phyloP scores from a whole-genome alignment of 2,113 vertebrate species.

The Candoia aspera region DNA sequence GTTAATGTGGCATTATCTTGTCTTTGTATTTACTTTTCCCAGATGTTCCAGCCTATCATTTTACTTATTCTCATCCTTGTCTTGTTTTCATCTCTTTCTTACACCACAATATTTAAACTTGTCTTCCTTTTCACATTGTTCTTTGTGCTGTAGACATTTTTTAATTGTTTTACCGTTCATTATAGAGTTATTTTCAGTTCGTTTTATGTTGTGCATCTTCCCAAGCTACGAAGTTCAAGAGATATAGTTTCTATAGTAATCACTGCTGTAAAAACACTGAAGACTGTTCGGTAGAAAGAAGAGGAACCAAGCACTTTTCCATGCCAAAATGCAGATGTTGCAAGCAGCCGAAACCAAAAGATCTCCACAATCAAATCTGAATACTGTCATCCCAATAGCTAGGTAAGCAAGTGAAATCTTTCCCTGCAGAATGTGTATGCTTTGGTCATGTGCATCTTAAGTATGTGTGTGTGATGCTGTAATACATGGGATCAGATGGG shows the following conservation, averaged over 20 bases:
- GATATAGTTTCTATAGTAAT: slow-evolving; percentile 81
- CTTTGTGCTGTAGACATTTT: slow-evolving; percentile 91
- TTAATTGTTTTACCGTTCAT: slow-evolving; percentile 74
- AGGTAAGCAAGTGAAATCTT: slow-evolving; percentile 71
- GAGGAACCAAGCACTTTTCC: slow-evolving; percentile 53
- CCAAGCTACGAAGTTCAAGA: slow-evolving; percentile 88
- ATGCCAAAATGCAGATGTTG: slow-evolving; percentile 39
- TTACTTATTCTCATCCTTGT: slow-evolving; percentile 99
- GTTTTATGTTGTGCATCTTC: slow-evolving; percentile 84
- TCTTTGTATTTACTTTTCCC: slow-evolving; percentile 78
- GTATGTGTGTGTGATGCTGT: neutral
- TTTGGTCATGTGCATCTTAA: neutral
- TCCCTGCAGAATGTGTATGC: neutral
- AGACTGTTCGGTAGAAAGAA: slow-evolving; percentile 77
- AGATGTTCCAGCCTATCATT: slow-evolving; percentile 99
- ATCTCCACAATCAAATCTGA: slow-evolving; percentile 49
- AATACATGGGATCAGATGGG: neutral
- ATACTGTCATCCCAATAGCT: slow-evolving; percentile 51
- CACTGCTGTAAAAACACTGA: slow-evolving; percentile 86
- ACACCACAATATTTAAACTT: slow-evolving; percentile 99
- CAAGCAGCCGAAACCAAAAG: slow-evolving; percentile 50
- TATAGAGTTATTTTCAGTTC: slow-evolving; percentile 84
- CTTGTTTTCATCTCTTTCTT: slow-evolving; percentile 98
- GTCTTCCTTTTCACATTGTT: slow-evolving; percentile 97
- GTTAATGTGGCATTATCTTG: slow-evolving; percentile 76